phyloP scores from a whole-genome alignment of 2,797 vertebrate species.

The Brotula barbata region DNA sequence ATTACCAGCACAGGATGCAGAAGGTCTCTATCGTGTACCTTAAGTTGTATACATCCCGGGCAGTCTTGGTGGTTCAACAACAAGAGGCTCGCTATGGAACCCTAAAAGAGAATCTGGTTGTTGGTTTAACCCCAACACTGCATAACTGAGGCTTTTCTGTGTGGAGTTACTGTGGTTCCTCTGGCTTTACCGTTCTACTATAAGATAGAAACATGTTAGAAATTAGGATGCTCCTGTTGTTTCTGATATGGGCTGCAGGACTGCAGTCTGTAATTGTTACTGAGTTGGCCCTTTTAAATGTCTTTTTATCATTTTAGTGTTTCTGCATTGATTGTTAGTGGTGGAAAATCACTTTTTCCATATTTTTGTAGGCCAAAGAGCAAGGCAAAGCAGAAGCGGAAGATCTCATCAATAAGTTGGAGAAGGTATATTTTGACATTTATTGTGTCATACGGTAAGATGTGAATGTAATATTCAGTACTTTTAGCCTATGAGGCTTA shows the following conservation, averaged over 20 bases:
- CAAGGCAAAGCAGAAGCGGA: slow-evolving; percentile 93
- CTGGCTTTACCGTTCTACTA: no score
- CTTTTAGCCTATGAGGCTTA: no score
- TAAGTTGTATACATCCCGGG: slow-evolving; percentile 13
- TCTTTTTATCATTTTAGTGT: not conserved
- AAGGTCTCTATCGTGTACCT: slow-evolving; percentile 81
- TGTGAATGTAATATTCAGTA: no score
- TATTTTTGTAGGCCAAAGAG: slow-evolving; percentile 88
- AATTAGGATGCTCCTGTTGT: no score
- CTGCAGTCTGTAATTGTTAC: not conserved
- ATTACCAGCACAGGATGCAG: slow-evolving; percentile 92
- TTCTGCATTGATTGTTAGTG: not conserved
- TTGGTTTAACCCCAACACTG: no score
- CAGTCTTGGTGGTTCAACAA: not conserved
- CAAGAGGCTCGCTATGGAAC: not conserved
- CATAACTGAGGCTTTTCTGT: no score
- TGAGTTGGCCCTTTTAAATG: not conserved
- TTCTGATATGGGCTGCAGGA: no score
- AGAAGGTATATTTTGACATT: slow-evolving; percentile 84
- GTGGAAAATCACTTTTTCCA: not conserved
- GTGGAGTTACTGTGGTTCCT: no score
- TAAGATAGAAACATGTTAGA: no score
- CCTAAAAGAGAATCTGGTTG: no score
- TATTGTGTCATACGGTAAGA: not conserved
- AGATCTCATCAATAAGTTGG: slow-evolving; percentile 87